Conservation (phyloP, 2,797 vertebrate species). For the Alectoris magna region DNA sequence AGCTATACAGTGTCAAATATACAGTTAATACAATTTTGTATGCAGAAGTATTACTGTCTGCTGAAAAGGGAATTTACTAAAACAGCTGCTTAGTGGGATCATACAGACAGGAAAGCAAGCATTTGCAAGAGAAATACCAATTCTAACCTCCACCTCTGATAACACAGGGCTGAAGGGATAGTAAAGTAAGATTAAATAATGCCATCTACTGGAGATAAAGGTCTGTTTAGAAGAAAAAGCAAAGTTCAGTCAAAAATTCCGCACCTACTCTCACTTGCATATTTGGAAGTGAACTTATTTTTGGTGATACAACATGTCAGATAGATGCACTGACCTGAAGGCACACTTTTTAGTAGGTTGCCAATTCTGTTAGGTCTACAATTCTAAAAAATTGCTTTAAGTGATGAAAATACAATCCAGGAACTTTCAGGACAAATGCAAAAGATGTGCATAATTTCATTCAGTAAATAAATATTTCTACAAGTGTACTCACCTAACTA, state of each 20-base stretch:
- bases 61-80: neutral
- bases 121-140: neutral
- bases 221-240: conserved; percentile 25
- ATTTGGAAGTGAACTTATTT: neutral
- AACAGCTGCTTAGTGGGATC: neutral
- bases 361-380: neutral
- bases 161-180: neutral
- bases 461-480: neutral
- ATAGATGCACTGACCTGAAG: neutral
- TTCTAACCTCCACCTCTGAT: neutral
- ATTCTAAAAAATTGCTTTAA: neutral
- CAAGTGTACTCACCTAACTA: neutral
- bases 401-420: neutral
- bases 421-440: neutral
- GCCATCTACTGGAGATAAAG: conserved; percentile 77
- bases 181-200: conserved; percentile 56
- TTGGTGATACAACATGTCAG: neutral
- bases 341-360: neutral
- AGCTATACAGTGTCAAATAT: neutral
- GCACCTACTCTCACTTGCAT: neutral
- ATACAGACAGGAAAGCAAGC: neutral
- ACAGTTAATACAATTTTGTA: neutral
- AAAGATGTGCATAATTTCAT: neutral
- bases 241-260: neutral
- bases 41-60: neutral